These are phyloP conservation scores for Cirrhinus molitorella DNA, from an alignment of 2,797 vertebrate species.

Conservation along the genomic window DNA sequence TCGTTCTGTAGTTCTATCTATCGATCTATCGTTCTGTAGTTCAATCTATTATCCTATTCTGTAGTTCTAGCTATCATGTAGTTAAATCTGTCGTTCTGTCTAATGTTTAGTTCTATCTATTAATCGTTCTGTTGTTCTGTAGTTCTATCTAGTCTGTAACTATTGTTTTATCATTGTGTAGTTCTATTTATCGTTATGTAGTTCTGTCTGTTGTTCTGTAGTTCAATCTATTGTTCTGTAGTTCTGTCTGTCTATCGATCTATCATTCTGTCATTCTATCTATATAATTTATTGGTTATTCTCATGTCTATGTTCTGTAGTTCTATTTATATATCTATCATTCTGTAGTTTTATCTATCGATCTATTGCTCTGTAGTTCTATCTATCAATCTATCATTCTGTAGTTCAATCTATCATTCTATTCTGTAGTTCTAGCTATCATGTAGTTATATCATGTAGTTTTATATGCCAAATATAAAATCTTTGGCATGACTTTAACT, in stretches of 20 bases:
- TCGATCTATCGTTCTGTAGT: too few species aligned
- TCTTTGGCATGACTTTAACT: not conserved
- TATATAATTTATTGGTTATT: too few species aligned
- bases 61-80: too few species aligned
- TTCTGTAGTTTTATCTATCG: not conserved
- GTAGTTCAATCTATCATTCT: not conserved
- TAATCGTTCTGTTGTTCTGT: too few species aligned
- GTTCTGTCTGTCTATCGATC: not conserved
- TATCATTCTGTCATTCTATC: not conserved
- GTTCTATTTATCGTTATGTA: constrained; percentile 12
- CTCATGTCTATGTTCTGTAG: not conserved
- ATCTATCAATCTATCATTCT: not conserved
- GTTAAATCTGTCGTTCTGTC: too few species aligned
- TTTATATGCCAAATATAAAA: not conserved
- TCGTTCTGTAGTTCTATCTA: too few species aligned
- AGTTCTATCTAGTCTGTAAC: too few species aligned
- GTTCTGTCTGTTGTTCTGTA: not conserved
- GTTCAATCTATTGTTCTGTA: not conserved
- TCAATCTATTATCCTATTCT: not conserved
- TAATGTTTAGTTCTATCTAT: not conserved
- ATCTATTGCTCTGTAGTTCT: not conserved
- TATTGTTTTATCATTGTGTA: too few species aligned
- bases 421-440: not conserved
- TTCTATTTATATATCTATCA: not conserved
- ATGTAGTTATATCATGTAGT: not conserved